A percentile compares a stretch with the other conserved stretches of the same genome.
These are phyloP conservation scores for Drosophila phalerata DNA, from an alignment of 2,888 invertebrate species.

Conservation along the genomic window DNA sequence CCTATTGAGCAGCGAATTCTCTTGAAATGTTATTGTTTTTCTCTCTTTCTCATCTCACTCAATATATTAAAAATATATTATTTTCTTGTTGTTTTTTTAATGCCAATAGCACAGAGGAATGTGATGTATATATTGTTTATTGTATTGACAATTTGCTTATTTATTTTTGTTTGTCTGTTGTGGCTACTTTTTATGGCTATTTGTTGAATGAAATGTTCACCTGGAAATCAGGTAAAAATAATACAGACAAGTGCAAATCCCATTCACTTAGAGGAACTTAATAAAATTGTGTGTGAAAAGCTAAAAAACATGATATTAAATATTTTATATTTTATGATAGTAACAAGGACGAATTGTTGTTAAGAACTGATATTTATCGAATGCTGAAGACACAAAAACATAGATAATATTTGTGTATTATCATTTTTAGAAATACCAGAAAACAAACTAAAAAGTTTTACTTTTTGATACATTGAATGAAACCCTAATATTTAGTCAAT, in stretches of 20 bases:
- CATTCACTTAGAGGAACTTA: not conserved
- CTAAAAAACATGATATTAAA: not conserved
- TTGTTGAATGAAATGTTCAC: conserved; percentile 18
- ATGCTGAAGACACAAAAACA: not conserved
- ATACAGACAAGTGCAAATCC: conserved; percentile 6
- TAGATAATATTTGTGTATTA: too few relatives aligned
- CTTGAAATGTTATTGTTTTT: conserved; percentile 60
- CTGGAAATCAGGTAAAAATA: conserved; percentile 8
- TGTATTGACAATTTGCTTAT: conserved; percentile 52
- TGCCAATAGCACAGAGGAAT: conserved; percentile 2
- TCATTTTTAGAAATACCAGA: not conserved
- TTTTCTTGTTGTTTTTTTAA: conserved; percentile 11
- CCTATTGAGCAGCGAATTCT: conserved; percentile 41
- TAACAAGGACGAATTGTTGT: not conserved
- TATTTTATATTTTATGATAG: not conserved
- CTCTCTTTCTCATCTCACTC: conserved; percentile 24
- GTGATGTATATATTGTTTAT: conserved; percentile 34
- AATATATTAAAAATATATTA: conserved; percentile 22
- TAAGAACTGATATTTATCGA: not conserved
- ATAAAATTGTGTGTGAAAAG: not conserved
- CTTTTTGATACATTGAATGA: not conserved
- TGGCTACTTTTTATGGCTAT: conserved; percentile 28
- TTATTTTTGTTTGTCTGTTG: conserved; percentile 35
- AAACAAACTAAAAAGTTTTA: too few relatives aligned
- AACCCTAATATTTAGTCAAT: too few relatives aligned